Evolutionary conservation across 2,797 vertebrate genomes (phyloP), one percentile per base, ranked within the genome.

Genomic region (Siniperca scherzeri): DNA sequence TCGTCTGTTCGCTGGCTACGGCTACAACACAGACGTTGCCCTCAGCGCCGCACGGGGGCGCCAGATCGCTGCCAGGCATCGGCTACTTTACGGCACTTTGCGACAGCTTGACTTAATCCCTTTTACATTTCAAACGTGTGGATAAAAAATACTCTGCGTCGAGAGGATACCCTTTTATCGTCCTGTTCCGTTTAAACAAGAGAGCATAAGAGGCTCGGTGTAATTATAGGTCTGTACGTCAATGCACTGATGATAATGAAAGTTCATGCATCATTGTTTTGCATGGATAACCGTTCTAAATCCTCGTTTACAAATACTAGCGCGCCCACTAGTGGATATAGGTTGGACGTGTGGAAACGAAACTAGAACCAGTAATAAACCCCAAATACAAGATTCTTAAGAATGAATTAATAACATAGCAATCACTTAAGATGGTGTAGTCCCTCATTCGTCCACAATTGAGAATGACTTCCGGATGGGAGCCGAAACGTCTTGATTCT

Each of bases 1-100:
- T 94, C 92, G 91, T 87, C 91, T 89, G 71, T 75, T 83, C 85
- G 78, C 84, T 91, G 90, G 90, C 86, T 83, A 81, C 84, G 90
- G 90, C 85, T 82, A 82, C 84, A 81, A 84, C 66, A 64, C 56
- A 2, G 72, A 3, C 40, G 36, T 70, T 74, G 1, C 42, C 5
- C 16, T 42, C 5, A 6, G 5, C 7, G 50, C 87, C 94, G 25
- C 65, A 64, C 0, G 85, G 84, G 78, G 90, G 90, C 91, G 88
- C 84, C 78, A 87, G 7, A 74, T 36, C 36, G 7, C 25, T 2
- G 4, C 22, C 42, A 10, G 1, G 10, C 0, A 5, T 1, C 53
- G 14, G 3, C 27, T 16, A 2, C 52, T 91, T 92, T 85, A 62
- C 91, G 92, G 88, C 91, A 90, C 57, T 94, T 95, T 88, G 42